Base-by-base conservation (phyloP, 2,113 vertebrate genomes). In the Speoplatyrhinus poulsoni region DNA sequence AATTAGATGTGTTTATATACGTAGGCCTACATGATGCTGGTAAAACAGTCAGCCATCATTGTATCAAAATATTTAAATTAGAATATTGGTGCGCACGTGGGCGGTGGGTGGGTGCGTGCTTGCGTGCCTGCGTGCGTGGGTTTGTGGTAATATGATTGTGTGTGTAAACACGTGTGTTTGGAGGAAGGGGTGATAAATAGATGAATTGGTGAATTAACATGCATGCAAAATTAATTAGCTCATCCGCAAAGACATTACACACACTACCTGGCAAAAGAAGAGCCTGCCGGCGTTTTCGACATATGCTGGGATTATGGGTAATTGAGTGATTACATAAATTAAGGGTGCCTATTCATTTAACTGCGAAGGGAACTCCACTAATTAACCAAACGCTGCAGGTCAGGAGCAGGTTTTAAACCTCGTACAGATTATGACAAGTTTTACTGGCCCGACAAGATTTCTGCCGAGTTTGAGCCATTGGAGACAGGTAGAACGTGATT, bases 281-380 rank as follows among this genome's bases (percentile, higher is more conserved):
- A 90, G 92, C 94, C 94, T 93, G 92, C 82, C 92, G 94, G 93
- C 93, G 93, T 94, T 91, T 92, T 90, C 84, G 94, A 90, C 94
- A 94, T 94, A 95, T 94, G 93, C 89, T 94, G 83, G 91, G 94
- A 94, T 95, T 93, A 94, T 75, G 93, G 90, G 87, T 95, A 95
- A 95, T 95, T 94, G 93, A 94, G 92, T 95, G 94, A 94, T 95
- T 95, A 95, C 92, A 95, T 93, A 95, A 94, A 95, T 94, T 93
- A 94, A 87, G 87, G 87, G 17, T 46, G 17, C 33, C 36, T 41
- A 41, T 69, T 52, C 32, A 46, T 69, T 61, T 53, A 33, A 60
- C 56, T n/a, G 26, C 17, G 48, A 46, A 60, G 41, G 56, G 33
- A 17, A 56, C 41, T 32, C 11, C 13, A 36, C 9, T 6, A 41